Conservation (phyloP, 2,113 vertebrate genomes). For the Aegotheles bennettii region DNA sequence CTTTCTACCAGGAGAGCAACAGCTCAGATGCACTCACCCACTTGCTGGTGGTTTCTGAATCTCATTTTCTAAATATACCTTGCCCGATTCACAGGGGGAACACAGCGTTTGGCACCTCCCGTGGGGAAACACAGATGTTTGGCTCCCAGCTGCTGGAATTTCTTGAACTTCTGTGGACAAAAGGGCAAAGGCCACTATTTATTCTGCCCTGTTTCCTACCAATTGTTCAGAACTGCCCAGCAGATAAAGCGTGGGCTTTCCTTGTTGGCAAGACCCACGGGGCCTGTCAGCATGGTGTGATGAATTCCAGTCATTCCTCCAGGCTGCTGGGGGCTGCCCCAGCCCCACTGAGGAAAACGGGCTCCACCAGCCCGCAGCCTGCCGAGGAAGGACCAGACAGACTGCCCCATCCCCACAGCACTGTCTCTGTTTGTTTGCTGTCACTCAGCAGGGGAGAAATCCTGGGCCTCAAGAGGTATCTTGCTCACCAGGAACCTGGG, state of each 20-base stretch:
- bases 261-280: neutral
- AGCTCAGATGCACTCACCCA: neutral
- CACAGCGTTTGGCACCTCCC: neutral
- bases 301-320: constrained; percentile 59
- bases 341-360: neutral
- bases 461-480: neutral
- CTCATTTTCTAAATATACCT: constrained; percentile 29
- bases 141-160: neutral
- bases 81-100: accelerated
- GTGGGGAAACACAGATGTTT: neutral
- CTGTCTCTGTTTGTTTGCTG: neutral
- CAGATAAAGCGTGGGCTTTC: neutral
- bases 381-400: neutral
- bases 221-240: neutral
- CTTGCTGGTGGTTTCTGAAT: neutral
- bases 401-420: accelerated
- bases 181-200: constrained; percentile 40
- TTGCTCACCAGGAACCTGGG: accelerated
- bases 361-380: neutral
- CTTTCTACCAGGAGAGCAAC: neutral
- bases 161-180: constrained; percentile 35
- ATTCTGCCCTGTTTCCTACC: neutral
- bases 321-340: neutral
- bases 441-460: neutral
- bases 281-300: neutral